Base-by-base conservation (phyloP, 2,888 invertebrate genomes). In the Stenodera caucasica region DNA sequence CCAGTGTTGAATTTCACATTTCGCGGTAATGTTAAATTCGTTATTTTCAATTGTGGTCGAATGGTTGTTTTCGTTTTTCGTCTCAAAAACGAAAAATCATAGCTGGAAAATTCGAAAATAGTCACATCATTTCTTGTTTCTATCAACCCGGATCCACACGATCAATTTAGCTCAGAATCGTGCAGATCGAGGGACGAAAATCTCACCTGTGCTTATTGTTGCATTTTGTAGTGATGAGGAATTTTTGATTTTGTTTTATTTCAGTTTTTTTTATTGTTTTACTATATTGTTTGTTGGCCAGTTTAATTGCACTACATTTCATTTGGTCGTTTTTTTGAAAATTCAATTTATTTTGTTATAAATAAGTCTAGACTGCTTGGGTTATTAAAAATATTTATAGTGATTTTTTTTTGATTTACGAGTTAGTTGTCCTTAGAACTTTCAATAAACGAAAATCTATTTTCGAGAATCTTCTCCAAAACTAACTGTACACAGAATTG, bases 261-360 rank as follows among this genome's bases (percentile, higher is more conserved):
- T 5, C n/a, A n/a, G 30, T 53, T 33, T 49, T 30, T 7, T 6
- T 58, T 4, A 51, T 30, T 7, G 29, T 45, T 26, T 30, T 26
- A 2, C 50, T 12, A 8, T 72, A 70, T 7, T 61, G 61, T 67
- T 74, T 67, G 56, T 65, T 69, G 23, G 65, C 58, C 54, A 78
- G 56, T 61, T 72, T 73, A 14, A 77, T 73, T 18, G 75, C 68
- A 26, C 70, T 70, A 63, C 78, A 77, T 67, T 76, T 76, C 76
- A 77, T 76, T 55, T 55, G 37, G 49, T 45, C 35, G 53, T 30
- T 21, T 2, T 40, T 45, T 4, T 49, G 23, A 8, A 55, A 45
- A 21, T 21, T 21, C 21, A 21, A 40, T 4, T 52, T 8, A 9
- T 29, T 6, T 18, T 6, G 5, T 1, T 49, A 33, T 18, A 49